Percentiles rank a stretch among this genome's conserved stretches.
These are phyloP conservation scores for Sesamia nonagrioides DNA, from an alignment of 1,140 invertebrate species.

Conservation along the genomic window DNA sequence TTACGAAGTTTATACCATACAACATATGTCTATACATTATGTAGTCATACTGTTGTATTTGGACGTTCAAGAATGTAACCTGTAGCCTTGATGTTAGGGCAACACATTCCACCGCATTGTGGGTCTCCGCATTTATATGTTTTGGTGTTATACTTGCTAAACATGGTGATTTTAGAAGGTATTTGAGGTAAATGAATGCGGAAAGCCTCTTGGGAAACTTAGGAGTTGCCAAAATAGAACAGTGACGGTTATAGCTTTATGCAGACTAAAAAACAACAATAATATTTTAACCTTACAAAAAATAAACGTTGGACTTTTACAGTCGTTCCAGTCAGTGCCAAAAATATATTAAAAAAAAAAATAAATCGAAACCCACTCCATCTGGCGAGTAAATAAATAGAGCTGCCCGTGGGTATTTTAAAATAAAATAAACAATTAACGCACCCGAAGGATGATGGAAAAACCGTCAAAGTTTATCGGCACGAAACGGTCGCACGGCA, in stretches of 20 bases:
- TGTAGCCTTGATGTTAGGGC: not conserved
- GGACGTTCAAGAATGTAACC: not conserved
- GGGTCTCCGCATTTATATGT: not conserved
- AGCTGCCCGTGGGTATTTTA: constrained; percentile 19
- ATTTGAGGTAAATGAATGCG: not conserved
- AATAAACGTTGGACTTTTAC: not conserved
- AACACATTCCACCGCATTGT: not conserved
- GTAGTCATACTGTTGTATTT: not conserved
- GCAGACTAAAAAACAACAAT: no score
- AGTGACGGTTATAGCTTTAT: no score
- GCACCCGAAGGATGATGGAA: constrained; percentile 40
- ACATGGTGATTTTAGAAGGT: not conserved
- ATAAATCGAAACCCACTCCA: constrained; percentile 6
- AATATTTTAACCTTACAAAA: not conserved
- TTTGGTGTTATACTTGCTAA: not conserved
- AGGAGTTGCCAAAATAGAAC: no score
- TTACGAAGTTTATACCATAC: not conserved
- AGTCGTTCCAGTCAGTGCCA: not conserved
- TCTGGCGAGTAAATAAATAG: constrained; percentile 16
- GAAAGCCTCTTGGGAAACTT: not conserved
- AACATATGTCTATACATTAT: not conserved
- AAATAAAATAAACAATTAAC: constrained; percentile 52
- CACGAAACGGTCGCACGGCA: constrained; percentile 49
- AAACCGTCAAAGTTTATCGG: constrained; percentile 65
- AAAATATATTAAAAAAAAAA: constrained; percentile 25